Percentiles rank a stretch among this genome's conserved stretches.
phyloP scores from a whole-genome alignment of 2,888 invertebrate genomes.

The Brachyopa scutellaris region DNA sequence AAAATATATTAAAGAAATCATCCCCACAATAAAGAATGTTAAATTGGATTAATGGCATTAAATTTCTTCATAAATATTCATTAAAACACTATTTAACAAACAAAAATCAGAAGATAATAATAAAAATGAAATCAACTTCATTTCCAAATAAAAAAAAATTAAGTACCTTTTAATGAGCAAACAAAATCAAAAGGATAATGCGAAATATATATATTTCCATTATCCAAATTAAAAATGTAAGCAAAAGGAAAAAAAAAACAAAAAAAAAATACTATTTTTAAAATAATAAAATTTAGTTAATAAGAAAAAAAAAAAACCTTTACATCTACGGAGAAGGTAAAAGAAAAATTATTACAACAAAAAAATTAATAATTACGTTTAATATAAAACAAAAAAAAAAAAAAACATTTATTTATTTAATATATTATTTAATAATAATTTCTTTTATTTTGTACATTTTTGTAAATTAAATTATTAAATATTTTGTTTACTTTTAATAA shows the following conservation, averaged over 20 bases:
- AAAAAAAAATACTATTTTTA: slow-evolving; percentile 58
- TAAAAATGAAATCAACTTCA: slow-evolving; percentile 33
- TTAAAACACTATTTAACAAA: slow-evolving; percentile 19
- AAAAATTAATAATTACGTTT: slow-evolving; percentile 18
- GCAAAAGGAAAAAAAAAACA: slow-evolving; percentile 6
- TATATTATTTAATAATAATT: background rate
- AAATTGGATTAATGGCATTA: slow-evolving; percentile 44
- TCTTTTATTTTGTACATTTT: slow-evolving; percentile 62
- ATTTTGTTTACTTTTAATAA: slow-evolving; percentile 11
- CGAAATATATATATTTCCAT: slow-evolving; percentile 73
- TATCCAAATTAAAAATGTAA: slow-evolving; percentile 50
- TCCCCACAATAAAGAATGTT: slow-evolving; percentile 7
- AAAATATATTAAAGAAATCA: background rate
- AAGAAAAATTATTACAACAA: slow-evolving; percentile 18
- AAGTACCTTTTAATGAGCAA: slow-evolving; percentile 77
- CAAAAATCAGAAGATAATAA: slow-evolving; percentile 58
- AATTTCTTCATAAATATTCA: slow-evolving; percentile 27
- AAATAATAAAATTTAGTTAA: slow-evolving; percentile 44
- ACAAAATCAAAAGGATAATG: slow-evolving; percentile 79
- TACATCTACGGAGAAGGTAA: slow-evolving; percentile 27
- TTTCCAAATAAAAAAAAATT: slow-evolving; percentile 28
- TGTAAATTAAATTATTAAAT: slow-evolving; percentile 53
- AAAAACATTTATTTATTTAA: slow-evolving; percentile 10
- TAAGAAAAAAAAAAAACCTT: slow-evolving; percentile 37
- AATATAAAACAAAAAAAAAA: background rate